phyloP scores from a whole-genome alignment of 2,888 invertebrate genomes.

The Watsonalla binaria region DNA sequence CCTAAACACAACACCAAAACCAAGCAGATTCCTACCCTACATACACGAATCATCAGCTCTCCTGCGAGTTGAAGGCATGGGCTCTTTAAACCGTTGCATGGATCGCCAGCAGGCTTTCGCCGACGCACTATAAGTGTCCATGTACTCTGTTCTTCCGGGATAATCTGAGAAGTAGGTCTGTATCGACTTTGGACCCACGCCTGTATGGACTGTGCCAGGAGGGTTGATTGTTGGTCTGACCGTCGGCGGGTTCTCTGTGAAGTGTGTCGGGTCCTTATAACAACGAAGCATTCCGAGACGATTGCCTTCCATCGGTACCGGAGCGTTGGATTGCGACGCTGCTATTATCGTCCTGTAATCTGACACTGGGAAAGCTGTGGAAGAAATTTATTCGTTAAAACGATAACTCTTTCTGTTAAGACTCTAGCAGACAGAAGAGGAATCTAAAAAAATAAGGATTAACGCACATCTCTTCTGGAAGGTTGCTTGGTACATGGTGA shows the following conservation, averaged over 20 bases:
- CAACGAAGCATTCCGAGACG: conserved; percentile 76
- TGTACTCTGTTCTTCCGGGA: conserved; percentile 81
- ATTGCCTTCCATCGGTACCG: conserved; percentile 77
- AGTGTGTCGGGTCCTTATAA: conserved; percentile 81
- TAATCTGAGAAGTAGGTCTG: conserved; percentile 75
- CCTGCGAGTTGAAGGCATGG: conserved; percentile 79
- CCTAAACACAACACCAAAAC: background rate
- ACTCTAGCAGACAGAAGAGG: background rate
- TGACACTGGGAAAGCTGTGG: conserved; percentile 68
- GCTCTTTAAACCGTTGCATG: conserved; percentile 81
- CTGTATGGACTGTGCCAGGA: conserved; percentile 52
- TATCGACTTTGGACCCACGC: conserved; percentile 66
- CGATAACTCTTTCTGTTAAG: too few species aligned
- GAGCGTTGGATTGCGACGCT: conserved; percentile 79
- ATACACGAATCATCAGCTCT: conserved; percentile 77
- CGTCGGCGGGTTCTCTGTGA: conserved; percentile 70
- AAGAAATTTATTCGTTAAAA: background rate
- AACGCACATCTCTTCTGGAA: conserved; percentile 78
- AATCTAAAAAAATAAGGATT: background rate
- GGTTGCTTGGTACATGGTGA: conserved; percentile 80
- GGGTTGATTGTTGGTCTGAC: conserved; percentile 78
- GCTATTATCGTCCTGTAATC: conserved; percentile 79
- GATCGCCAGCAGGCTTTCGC: conserved; percentile 79
- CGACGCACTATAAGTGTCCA: conserved; percentile 79
- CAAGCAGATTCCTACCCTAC: conserved; percentile 20